phyloP scores from a whole-genome alignment of 2,797 vertebrate genomes.

The Hydrocynus forskahlii region DNA sequence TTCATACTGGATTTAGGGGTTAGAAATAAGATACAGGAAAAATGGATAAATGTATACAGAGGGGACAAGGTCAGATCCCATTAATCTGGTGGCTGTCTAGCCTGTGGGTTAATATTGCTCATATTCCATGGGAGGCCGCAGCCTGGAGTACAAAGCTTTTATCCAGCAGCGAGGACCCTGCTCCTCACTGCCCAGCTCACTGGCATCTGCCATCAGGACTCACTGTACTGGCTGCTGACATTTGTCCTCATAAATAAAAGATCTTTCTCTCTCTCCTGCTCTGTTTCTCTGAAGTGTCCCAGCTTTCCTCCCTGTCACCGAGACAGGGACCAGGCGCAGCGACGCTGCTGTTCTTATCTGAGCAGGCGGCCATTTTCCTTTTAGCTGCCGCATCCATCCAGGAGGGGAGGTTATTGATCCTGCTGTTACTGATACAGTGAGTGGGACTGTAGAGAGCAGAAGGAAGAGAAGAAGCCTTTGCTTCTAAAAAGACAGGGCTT shows the following conservation, averaged over 20 bases:
- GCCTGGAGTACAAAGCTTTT: not conserved
- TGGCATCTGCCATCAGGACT: constrained; percentile 48
- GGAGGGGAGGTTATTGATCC: constrained; percentile 32
- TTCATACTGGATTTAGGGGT: constrained; percentile 6
- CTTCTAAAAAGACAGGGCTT: constrained; percentile 17
- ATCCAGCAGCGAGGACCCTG: constrained; percentile 22
- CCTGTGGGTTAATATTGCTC: constrained; percentile 8
- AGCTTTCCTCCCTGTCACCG: constrained; percentile 40
- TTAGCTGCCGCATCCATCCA: constrained; percentile 36
- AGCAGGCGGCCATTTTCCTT: constrained; percentile 34
- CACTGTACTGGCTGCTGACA: constrained; percentile 38
- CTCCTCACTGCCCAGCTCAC: constrained; percentile 28
- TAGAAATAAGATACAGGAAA: not conserved
- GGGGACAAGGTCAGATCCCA: constrained; percentile 30
- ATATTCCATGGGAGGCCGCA: constrained; percentile 8
- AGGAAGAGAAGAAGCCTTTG: not conserved
- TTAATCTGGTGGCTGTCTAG: constrained; percentile 61
- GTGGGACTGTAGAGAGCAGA: constrained; percentile 14
- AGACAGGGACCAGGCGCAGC: constrained; percentile 39
- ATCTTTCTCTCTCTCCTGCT: constrained; percentile 37
- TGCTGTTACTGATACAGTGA: constrained; percentile 20
- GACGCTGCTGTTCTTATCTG: constrained; percentile 39
- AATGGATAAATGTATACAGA: not conserved
- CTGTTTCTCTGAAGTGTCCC: constrained; percentile 31
- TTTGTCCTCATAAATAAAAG: constrained; percentile 61